These are phyloP conservation scores for Altica lythri DNA, from an alignment of 2,888 invertebrate genomes.

Conservation along the genomic window DNA sequence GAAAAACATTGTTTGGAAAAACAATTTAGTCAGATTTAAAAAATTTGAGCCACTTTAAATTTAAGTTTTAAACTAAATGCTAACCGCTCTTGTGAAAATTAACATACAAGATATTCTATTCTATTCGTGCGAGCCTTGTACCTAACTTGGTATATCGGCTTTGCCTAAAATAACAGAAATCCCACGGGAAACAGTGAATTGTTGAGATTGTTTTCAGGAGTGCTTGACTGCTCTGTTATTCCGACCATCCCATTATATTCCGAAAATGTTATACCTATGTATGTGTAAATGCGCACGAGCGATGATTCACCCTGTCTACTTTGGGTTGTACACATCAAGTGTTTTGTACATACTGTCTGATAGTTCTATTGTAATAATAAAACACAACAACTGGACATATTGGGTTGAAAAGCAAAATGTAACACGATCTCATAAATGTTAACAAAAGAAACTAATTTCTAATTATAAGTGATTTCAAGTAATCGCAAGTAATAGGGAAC, in stretches of 20 bases:
- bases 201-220: slow-evolving; percentile 29
- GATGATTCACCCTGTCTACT: slow-evolving; percentile 16
- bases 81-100: no score
- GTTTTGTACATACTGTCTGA: not conserved
- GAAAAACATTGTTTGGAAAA: no score
- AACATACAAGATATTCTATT: no score
- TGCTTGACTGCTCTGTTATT: slow-evolving; percentile 29
- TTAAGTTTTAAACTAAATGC: no score
- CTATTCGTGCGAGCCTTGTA: not conserved
- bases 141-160: not conserved
- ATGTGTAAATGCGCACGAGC: slow-evolving; percentile 7
- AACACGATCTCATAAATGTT: no score
- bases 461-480: no score
- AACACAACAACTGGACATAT: not conserved
- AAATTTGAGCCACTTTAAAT: no score
- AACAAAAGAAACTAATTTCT: no score
- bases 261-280: slow-evolving; percentile 8
- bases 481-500: no score
- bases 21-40: no score
- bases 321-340: not conserved
- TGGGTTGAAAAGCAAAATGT: not conserved
- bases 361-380: not conserved
- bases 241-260: slow-evolving; percentile 24
- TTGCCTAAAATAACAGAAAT: slow-evolving; percentile 26
- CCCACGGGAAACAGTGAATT: slow-evolving; percentile 26